These are phyloP conservation scores for Luehdorfia chinensis DNA, from an alignment of 1,140 invertebrate species.

Conservation along the genomic window DNA sequence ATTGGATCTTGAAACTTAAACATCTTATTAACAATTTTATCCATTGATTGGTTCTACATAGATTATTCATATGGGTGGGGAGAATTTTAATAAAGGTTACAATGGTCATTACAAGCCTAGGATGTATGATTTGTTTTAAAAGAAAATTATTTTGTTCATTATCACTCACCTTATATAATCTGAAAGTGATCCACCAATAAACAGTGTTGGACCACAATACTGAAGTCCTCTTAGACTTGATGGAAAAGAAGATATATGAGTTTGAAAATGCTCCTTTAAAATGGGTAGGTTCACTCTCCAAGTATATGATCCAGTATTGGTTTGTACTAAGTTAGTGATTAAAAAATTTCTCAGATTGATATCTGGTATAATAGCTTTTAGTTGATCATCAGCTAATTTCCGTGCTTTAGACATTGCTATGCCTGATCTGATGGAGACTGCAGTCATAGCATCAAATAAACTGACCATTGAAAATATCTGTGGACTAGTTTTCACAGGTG, in stretches of 20 bases:
- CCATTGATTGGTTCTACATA: too few relatives aligned
- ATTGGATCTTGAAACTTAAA: too few relatives aligned
- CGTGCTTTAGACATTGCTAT: constrained; percentile 83
- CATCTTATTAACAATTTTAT: too few relatives aligned
- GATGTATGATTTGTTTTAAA: not conserved
- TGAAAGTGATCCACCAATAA: constrained; percentile 89
- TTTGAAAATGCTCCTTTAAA: constrained; percentile 81
- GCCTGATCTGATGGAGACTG: constrained; percentile 77
- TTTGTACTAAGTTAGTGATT: constrained; percentile 86
- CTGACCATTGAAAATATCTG: constrained; percentile 80
- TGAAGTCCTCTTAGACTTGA: constrained; percentile 60
- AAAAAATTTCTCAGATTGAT: constrained; percentile 81
- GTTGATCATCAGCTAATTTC: constrained; percentile 77
- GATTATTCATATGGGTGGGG: too few relatives aligned
- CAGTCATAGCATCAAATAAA: constrained; percentile 83
- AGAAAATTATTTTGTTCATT: constrained; percentile 9
- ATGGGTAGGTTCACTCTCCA: constrained; percentile 88
- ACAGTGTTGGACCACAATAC: constrained; percentile 85
- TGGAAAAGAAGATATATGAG: constrained; percentile 82
- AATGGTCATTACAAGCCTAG: not conserved
- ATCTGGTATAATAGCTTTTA: constrained; percentile 57
- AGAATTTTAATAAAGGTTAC: too few relatives aligned
- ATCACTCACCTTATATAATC: constrained; percentile 85
- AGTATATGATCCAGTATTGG: constrained; percentile 78
- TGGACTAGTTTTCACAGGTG: constrained; percentile 83